These are phyloP conservation scores for Bubalus kerabau DNA, from an alignment of 2,113 vertebrate genomes.

Conservation along the genomic window DNA sequence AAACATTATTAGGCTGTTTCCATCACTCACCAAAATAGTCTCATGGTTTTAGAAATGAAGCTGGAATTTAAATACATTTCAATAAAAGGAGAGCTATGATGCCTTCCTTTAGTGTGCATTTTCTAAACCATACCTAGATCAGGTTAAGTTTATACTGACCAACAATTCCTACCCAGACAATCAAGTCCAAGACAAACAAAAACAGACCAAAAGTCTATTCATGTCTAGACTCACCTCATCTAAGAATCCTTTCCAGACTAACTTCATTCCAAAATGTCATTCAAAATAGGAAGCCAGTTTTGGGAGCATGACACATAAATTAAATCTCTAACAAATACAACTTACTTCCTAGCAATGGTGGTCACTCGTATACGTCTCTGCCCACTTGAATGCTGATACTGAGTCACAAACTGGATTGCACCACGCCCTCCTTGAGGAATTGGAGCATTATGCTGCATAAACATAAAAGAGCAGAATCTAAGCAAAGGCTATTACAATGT, in stretches of 20 bases:
- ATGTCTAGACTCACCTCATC: not conserved
- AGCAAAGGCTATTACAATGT: slow-evolving; percentile 2
- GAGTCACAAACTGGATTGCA: slow-evolving; percentile 91
- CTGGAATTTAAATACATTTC: not conserved
- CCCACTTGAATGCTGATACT: slow-evolving; percentile 93
- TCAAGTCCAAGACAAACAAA: not conserved
- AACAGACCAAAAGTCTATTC: not conserved
- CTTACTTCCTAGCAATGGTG: slow-evolving; percentile 91
- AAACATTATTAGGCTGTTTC: not conserved
- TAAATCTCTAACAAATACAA: slow-evolving; percentile 40
- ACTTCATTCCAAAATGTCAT: not conserved
- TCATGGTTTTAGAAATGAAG: not conserved
- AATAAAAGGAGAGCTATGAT: not conserved
- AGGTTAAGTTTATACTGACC: not conserved
- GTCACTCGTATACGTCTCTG: slow-evolving; percentile 91
- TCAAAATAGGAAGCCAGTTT: not conserved
- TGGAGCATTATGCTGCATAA: slow-evolving; percentile 88
- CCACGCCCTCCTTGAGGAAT: slow-evolving; percentile 93
- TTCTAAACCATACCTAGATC: not conserved
- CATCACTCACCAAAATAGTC: not conserved
- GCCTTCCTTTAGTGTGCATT: not conserved
- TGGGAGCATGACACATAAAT: not conserved
- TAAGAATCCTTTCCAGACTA: not conserved
- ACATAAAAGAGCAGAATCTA: slow-evolving; percentile 12
- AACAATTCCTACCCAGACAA: not conserved